Conservation (phyloP, 2,113 vertebrate genomes). For the Polypterus bichir region DNA sequence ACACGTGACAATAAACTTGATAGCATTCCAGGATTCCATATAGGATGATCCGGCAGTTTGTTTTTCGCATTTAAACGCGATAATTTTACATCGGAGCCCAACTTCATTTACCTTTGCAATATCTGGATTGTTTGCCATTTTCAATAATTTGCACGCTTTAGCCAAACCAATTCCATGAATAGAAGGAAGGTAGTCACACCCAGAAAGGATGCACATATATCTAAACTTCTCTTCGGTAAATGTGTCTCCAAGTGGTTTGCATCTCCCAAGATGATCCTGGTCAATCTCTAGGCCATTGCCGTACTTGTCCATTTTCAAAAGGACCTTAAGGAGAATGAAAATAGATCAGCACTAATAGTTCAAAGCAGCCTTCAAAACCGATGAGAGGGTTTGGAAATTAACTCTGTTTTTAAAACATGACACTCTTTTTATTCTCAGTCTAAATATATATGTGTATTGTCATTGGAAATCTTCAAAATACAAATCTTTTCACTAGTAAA, state of each 20-base stretch:
- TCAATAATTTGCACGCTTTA: constrained; percentile 86
- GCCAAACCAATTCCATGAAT: constrained; percentile 84
- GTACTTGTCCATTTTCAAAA: constrained; percentile 92
- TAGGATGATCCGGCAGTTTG: too few species aligned
- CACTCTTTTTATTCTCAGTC: too few species aligned
- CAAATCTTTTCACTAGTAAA: too few species aligned
- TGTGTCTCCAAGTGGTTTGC: constrained; percentile 71
- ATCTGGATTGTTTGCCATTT: constrained; percentile 80
- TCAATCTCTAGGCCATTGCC: constrained; percentile 88
- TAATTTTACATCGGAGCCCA: too few species aligned
- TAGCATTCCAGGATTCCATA: too few species aligned
- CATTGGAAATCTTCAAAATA: too few species aligned
- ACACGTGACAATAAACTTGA: too few species aligned
- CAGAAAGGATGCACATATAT: constrained; percentile 96
- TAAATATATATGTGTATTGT: too few species aligned
- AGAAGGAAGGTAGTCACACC: constrained; percentile 92
- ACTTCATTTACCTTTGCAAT: constrained; percentile 68
- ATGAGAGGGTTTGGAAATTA: too few species aligned
- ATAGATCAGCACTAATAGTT: not conserved
- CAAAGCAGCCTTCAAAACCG: not conserved
- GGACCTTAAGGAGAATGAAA: constrained; percentile 54
- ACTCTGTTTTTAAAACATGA: too few species aligned
- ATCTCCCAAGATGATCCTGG: constrained; percentile 73
- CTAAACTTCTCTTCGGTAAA: constrained; percentile 96
- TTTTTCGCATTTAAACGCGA: too few species aligned